Conservation (phyloP, 2,888 invertebrate species). For the Erebia epiphron region DNA sequence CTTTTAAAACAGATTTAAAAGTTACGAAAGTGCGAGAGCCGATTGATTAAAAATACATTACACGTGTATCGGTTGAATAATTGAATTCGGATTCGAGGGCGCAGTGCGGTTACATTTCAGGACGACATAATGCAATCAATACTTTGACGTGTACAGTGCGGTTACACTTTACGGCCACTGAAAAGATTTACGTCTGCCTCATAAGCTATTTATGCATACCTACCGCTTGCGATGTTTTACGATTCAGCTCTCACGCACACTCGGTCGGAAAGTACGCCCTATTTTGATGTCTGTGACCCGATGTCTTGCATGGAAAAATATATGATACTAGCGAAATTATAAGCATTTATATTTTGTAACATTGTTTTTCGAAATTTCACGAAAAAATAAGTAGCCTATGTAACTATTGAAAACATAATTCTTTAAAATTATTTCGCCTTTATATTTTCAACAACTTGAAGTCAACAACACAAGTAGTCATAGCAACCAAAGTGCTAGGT, state of each 20-base stretch:
- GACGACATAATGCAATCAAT: conserved; percentile 64
- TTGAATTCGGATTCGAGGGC: conserved; percentile 53
- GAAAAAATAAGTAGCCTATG: no score
- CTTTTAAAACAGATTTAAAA: conserved; percentile 37
- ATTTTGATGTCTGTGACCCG: conserved; percentile 54
- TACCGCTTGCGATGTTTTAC: conserved; percentile 61
- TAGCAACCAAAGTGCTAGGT: no score
- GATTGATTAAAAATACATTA: conserved; percentile 51
- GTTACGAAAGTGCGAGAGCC: conserved; percentile 32
- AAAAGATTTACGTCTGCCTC: conserved; percentile 63
- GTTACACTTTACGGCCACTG: conserved; percentile 61
- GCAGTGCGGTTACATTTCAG: conserved; percentile 56
- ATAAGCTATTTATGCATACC: conserved; percentile 61
- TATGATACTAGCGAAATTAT: no score
- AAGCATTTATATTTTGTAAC: no score
- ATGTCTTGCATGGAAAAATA: neutral
- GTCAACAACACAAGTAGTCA: no score
- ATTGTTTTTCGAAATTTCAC: no score
- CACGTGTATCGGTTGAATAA: conserved; percentile 54
- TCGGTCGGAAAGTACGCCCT: conserved; percentile 42
- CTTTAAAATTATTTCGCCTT: no score
- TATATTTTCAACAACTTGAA: no score
- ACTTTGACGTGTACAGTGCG: conserved; percentile 64
- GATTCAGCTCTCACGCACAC: conserved; percentile 60
- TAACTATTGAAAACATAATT: no score